phyloP scores from a whole-genome alignment of 2,888 invertebrate species.

The Hymenopus coronatus region DNA sequence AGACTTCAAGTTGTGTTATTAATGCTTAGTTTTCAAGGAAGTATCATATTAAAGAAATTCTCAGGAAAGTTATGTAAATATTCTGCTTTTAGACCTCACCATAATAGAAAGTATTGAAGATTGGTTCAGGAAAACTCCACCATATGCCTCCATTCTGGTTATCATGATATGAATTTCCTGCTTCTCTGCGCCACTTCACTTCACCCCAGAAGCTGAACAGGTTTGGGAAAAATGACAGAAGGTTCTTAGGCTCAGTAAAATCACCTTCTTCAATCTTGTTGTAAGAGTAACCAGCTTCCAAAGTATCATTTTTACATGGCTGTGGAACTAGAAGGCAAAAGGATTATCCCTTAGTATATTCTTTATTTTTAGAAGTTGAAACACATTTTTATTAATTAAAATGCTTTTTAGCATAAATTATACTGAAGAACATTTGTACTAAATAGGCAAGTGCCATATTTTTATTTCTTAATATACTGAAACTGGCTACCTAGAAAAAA shows the following conservation, averaged over 20 bases:
- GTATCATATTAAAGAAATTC: no score
- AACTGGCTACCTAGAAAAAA: no score
- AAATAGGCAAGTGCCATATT: no score
- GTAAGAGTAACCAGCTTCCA: not conserved
- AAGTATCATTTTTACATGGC: not conserved
- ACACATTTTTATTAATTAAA: not conserved
- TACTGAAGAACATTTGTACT: no score
- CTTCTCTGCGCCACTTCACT: conserved; percentile 14
- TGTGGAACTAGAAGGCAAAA: not conserved
- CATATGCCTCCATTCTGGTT: conserved; percentile 32
- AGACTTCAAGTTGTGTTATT: no score
- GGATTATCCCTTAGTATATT: not conserved
- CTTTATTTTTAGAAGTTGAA: not conserved
- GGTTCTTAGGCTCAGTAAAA: not conserved
- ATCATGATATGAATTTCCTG: not conserved
- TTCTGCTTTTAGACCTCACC: conserved; percentile 31
- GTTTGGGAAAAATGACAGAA: not conserved
- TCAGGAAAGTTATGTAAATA: not conserved
- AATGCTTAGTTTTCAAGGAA: no score
- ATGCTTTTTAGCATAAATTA: no score
- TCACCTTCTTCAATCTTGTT: not conserved
- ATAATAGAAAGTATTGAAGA: conserved; percentile 40
- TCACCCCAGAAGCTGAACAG: conserved; percentile 20
- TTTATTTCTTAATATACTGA: no score
- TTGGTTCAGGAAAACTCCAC: conserved; percentile 41